phyloP scores from a whole-genome alignment of 2,113 vertebrate species.

The Gopherus flavomarginatus region DNA sequence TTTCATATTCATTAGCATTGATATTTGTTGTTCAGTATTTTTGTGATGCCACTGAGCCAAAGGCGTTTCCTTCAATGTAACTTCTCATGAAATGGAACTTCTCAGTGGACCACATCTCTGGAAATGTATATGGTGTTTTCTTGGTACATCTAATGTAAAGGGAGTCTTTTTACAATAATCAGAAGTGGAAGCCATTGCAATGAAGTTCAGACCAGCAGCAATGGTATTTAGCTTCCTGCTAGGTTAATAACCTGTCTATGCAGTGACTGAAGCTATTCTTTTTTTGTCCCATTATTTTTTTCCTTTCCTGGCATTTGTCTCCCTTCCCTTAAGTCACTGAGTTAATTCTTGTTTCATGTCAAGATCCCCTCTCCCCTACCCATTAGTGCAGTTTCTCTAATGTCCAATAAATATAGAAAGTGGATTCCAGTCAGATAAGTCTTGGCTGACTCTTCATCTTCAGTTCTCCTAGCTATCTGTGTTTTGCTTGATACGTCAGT shows the following conservation, averaged over 20 bases:
- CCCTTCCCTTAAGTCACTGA: not conserved
- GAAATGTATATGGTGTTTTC: constrained; percentile 17
- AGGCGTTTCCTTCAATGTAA: not conserved
- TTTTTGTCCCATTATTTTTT: constrained; percentile 27
- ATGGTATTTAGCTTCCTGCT: constrained; percentile 42
- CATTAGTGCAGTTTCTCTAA: not conserved
- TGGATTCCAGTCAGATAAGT: not conserved
- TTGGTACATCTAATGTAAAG: not conserved
- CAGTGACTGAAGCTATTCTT: not conserved
- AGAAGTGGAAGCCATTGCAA: constrained; percentile 3
- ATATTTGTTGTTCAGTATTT: constrained; percentile 39
- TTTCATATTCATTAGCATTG: constrained; percentile 22
- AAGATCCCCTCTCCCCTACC: not conserved
- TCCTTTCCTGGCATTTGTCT: constrained; percentile 21
- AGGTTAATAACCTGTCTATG: constrained; percentile 8
- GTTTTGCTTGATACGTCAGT: not conserved
- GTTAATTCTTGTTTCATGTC: constrained; percentile 23
- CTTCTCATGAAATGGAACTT: constrained; percentile 8
- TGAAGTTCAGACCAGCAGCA: not conserved
- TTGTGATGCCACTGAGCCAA: not conserved
- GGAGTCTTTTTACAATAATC: constrained; percentile 18
- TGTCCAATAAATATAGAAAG: not conserved
- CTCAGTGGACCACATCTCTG: constrained; percentile 27
- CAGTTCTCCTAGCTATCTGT: not conserved
- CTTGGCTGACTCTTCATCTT: not conserved